phyloP scores from a whole-genome alignment of 2,888 invertebrate species.

The Chouioia cunea region DNA sequence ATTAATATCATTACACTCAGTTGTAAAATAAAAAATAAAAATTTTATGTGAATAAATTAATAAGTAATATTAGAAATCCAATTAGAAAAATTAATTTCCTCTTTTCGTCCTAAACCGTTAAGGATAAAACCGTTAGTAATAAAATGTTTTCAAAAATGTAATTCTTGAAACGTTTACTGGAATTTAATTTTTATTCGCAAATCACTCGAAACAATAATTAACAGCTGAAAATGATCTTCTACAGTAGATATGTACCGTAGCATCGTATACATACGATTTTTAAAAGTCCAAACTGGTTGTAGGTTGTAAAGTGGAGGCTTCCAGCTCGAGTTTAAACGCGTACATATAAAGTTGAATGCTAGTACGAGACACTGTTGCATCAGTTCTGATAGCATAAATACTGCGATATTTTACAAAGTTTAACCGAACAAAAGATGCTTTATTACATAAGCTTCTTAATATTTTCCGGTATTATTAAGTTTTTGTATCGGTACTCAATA shows the following conservation, averaged over 20 bases:
- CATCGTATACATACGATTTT: background rate
- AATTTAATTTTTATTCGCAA: background rate
- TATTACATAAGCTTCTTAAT: background rate
- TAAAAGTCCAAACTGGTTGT: background rate
- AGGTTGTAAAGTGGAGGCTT: constrained; percentile 7
- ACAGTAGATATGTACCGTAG: background rate
- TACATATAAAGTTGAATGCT: constrained; percentile 21
- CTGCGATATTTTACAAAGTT: background rate
- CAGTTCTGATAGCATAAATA: background rate
- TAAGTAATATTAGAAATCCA: background rate
- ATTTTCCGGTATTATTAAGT: constrained; percentile 2
- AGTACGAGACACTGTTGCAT: background rate
- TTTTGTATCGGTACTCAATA: too few relatives aligned
- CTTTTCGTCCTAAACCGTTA: too few relatives aligned
- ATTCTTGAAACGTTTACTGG: too few relatives aligned
- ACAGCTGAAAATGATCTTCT: background rate
- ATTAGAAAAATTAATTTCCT: constrained; percentile 8
- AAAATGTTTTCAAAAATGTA: too few relatives aligned
- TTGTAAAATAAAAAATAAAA: too few relatives aligned
- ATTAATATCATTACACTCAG: too few relatives aligned
- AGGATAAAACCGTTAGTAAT: too few relatives aligned
- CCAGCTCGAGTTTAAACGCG: constrained; percentile 7
- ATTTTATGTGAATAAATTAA: too few relatives aligned
- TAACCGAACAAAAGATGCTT: background rate
- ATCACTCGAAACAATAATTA: constrained; percentile 1